Percentiles rank a stretch among this genome's conserved stretches.
Evolutionary conservation across 1,140 invertebrate species (phyloP).

Genomic region (Nilaparvata lugens): DNA sequence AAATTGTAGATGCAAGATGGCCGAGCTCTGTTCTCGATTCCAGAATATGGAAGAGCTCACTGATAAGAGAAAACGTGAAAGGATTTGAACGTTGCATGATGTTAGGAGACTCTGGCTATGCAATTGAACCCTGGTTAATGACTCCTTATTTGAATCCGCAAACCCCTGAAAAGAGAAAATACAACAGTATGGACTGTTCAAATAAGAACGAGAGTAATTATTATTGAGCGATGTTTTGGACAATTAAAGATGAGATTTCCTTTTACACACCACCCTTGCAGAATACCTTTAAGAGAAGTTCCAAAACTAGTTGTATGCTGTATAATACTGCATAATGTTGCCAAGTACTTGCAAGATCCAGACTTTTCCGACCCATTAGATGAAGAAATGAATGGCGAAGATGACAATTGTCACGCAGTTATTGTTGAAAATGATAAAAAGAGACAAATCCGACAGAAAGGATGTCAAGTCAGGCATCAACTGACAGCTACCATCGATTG

Average conservation of each 20-base stretch:
- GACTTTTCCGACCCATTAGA: not conserved
- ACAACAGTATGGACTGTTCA: not conserved
- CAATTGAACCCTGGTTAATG: not conserved
- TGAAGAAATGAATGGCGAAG: too few relatives aligned
- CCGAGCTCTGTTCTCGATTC: not conserved
- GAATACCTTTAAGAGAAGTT: not conserved
- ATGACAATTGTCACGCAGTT: not conserved
- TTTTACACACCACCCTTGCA: not conserved
- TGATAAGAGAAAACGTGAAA: not conserved
- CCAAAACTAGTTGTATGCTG: not conserved
- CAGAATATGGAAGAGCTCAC: not conserved
- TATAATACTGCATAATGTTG: not conserved
- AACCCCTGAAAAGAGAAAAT: not conserved
- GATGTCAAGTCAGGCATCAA: too few relatives aligned
- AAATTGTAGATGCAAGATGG: not conserved
- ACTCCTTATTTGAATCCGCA: not conserved
- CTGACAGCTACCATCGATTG: not conserved
- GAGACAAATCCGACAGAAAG: not conserved
- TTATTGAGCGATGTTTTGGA: not conserved
- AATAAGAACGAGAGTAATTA: not conserved
- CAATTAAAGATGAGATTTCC: not conserved
- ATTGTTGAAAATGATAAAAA: not conserved
- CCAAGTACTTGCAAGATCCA: not conserved
- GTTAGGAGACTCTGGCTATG: not conserved
- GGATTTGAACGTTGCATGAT: not conserved